A percentile compares a stretch with the other conserved stretches of the same genome.
Evolutionary conservation across 2,797 vertebrate species (phyloP).

Genomic region (Phataginus tricuspis): DNA sequence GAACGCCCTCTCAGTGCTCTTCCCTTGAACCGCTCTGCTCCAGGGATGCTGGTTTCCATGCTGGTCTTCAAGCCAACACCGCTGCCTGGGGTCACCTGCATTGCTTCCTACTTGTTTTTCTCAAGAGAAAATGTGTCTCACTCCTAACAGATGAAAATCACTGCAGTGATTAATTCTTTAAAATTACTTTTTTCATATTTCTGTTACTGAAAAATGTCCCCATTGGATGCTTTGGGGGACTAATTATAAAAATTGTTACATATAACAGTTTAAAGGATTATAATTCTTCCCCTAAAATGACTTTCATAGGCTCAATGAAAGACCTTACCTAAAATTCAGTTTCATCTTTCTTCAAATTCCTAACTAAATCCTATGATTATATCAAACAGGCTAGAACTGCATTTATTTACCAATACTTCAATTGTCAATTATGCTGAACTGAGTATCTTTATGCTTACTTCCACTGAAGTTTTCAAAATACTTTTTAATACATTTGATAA

Average conservation of each 20-base stretch:
- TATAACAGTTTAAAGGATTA: background rate
- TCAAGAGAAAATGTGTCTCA: background rate
- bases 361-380: background rate
- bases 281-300: background rate
- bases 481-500: background rate
- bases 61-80: background rate
- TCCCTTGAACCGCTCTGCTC: background rate
- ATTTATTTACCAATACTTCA: background rate
- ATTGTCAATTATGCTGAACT: background rate
- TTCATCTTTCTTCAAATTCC: background rate
- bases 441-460: background rate
- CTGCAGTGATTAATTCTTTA: background rate
- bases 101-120: too few species aligned
- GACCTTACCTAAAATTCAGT: background rate
- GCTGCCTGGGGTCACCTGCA: background rate
- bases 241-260: background rate
- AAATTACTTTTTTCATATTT: background rate
- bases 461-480: background rate
- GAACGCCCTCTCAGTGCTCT: background rate
- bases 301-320: background rate
- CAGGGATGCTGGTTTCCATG: background rate
- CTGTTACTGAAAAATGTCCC: background rate
- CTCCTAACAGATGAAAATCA: background rate
- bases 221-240: background rate
- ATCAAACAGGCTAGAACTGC: background rate